Base-by-base conservation (phyloP, 2,797 vertebrate species). In the Dendrocincla fuliginosa region DNA sequence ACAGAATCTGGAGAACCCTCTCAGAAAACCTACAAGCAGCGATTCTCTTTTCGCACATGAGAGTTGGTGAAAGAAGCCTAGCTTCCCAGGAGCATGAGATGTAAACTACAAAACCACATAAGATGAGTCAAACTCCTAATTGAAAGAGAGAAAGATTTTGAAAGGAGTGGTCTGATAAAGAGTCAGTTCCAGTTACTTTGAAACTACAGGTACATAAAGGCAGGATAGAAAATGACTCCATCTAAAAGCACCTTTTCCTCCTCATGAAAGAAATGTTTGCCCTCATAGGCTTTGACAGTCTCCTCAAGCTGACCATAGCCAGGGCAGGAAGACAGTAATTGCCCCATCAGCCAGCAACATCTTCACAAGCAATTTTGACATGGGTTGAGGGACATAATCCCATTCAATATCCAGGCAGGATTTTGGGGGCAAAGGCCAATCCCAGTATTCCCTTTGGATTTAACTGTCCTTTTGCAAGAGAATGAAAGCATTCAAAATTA, bases 371-470 rank as follows among this genome's bases (percentile, higher is more conserved):
- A 78, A 20, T 37, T 71, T 37, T 76, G n/a, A 15, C 16, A 11
- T 1, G 4, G 56, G 9, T 22, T 59, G 73, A n/a, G 23, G 42
- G 11, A 25, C 13, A 42, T 1, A 1, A 5, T 69, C 30, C n/a
- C 15, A 8, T 3, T 7, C 13, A 17, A 35, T 1, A 4, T 19
- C n/a, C 37, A 44, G 23, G 17, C 2, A 12, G 11, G 7, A 56
- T 68, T 6, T n/a, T 50, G 5, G 18, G 9, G 13, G 9, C 13
- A 52, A 87, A n/a, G 5, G 10, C 16, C 17, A 24, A 46, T 33
- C 49, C 53, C 4, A 32, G 0, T 39, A 57, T 25, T 90, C 20
- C 10, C 27, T 71, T 61, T 42, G 24, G 19, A 22, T 24, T 19
- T 37, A 68, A 39, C 17, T 25, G 14, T 32, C 23, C 20, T 56